Conservation (phyloP, 2,888 invertebrate genomes). For the Amphimallon solstitiale region DNA sequence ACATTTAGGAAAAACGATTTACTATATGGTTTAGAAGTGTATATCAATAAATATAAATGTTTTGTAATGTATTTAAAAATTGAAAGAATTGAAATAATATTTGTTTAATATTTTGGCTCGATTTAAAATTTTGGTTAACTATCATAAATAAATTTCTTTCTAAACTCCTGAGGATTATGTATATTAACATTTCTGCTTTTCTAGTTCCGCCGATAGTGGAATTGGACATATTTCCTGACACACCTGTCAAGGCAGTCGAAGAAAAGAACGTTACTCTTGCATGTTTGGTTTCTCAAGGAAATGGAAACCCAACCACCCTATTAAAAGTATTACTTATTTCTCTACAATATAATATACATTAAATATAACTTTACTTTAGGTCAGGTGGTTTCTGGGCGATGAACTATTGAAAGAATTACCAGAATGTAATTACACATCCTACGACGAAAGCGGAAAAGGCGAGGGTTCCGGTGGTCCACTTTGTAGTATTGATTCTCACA, state of each 20-base stretch:
- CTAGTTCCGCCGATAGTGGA: slow-evolving; percentile 83
- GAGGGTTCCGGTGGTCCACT: slow-evolving; percentile 68
- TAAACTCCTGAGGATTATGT: too few species aligned
- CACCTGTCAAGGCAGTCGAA: slow-evolving; percentile 81
- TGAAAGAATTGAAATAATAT: too few species aligned
- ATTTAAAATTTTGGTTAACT: too few species aligned
- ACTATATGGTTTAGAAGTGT: too few species aligned
- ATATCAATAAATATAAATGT: too few species aligned
- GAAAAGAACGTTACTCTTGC: slow-evolving; percentile 83
- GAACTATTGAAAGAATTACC: slow-evolving; percentile 85
- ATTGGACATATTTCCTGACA: slow-evolving; percentile 79
- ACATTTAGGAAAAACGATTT: too few species aligned
- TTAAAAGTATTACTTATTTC: slow-evolving; percentile 68
- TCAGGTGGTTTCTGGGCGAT: slow-evolving; percentile 86
- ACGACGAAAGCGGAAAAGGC: slow-evolving; percentile 59
- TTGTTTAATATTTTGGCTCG: too few species aligned
- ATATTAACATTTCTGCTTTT: neutral
- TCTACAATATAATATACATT: neutral
- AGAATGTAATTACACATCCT: slow-evolving; percentile 73
- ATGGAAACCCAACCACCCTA: slow-evolving; percentile 82
- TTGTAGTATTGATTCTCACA: slow-evolving; percentile 88
- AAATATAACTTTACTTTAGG: slow-evolving; percentile 48
- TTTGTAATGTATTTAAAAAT: too few species aligned
- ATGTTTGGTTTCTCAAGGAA: slow-evolving; percentile 83
- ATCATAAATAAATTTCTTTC: too few species aligned